phyloP scores from a whole-genome alignment of 2,113 vertebrate species.

The Rana temporaria region DNA sequence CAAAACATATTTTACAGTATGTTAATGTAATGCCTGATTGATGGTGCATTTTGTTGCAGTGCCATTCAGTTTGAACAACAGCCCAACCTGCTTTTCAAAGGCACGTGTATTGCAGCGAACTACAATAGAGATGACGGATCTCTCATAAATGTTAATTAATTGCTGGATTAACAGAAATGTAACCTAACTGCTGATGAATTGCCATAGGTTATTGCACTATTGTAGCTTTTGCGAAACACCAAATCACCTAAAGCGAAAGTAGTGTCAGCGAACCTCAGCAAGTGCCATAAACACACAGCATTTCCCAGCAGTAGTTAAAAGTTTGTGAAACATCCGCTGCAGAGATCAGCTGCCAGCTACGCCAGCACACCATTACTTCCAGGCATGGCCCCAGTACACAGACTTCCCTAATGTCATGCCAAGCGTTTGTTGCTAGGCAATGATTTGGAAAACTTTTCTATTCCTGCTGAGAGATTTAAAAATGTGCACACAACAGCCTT shows the following conservation, averaged over 20 bases:
- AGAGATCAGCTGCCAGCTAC: conserved; percentile 13
- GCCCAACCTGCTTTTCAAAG: too few species aligned
- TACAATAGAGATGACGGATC: too few species aligned
- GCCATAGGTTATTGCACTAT: too few species aligned
- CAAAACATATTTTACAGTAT: too few species aligned
- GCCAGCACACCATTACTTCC: conserved; percentile 24
- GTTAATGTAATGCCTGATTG: too few species aligned
- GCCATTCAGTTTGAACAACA: too few species aligned
- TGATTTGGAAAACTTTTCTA: conserved; percentile 75
- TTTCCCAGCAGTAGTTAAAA: conserved; percentile 35
- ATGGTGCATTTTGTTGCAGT: too few species aligned
- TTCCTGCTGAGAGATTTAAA: conserved; percentile 75
- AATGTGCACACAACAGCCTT: conserved; percentile 37
- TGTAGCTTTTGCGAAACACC: background rate
- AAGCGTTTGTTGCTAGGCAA: conserved; percentile 80
- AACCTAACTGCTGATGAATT: too few species aligned
- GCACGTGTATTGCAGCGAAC: too few species aligned
- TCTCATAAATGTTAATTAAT: too few species aligned
- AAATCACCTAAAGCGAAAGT: background rate
- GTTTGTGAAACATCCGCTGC: conserved; percentile 16
- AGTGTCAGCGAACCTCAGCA: background rate
- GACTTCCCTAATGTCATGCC: conserved; percentile 78
- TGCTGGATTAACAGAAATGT: too few species aligned
- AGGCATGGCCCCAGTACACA: conserved; percentile 68
- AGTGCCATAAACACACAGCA: background rate